Evolutionary conservation across 2,888 invertebrate species (phyloP).

Genomic region (Cerastis rubricosa): DNA sequence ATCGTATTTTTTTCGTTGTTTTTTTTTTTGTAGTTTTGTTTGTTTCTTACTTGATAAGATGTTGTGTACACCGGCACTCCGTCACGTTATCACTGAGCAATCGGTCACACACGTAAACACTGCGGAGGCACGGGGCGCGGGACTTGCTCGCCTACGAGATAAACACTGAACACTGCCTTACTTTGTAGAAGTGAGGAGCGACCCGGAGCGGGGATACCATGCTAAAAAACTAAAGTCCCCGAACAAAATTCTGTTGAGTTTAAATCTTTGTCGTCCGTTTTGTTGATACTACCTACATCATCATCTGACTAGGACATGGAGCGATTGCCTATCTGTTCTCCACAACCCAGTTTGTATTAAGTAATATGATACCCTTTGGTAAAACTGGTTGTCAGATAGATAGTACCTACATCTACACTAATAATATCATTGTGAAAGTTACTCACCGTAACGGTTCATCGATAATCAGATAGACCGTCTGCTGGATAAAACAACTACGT

Average conservation of each 20-base stretch:
- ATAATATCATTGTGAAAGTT: too few species aligned
- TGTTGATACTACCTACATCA: background rate
- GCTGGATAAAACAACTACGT: too few species aligned
- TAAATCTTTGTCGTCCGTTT: background rate
- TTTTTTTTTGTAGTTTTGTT: constrained; percentile 14
- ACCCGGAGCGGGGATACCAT: constrained; percentile 76
- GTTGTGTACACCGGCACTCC: constrained; percentile 68
- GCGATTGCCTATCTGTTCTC: too few species aligned
- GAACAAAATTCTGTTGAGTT: background rate
- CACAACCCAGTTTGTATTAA: too few species aligned
- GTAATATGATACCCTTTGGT: too few species aligned
- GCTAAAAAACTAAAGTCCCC: constrained; percentile 60
- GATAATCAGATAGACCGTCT: too few species aligned
- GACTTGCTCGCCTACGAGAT: constrained; percentile 75
- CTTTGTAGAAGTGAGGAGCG: constrained; percentile 64
- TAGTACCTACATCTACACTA: too few species aligned
- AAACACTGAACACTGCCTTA: constrained; percentile 68
- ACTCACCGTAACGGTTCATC: too few species aligned
- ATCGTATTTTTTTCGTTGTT: background rate
- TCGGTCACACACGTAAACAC: constrained; percentile 79
- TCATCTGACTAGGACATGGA: too few species aligned
- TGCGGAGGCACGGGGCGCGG: constrained; percentile 55
- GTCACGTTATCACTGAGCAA: constrained; percentile 81
- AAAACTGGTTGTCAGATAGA: too few species aligned
- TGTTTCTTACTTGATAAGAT: constrained; percentile 71